A percentile compares a stretch with the other conserved stretches of the same genome.
Conservation (phyloP, 2,797 vertebrate genomes). For the Meriones psammophilus region DNA sequence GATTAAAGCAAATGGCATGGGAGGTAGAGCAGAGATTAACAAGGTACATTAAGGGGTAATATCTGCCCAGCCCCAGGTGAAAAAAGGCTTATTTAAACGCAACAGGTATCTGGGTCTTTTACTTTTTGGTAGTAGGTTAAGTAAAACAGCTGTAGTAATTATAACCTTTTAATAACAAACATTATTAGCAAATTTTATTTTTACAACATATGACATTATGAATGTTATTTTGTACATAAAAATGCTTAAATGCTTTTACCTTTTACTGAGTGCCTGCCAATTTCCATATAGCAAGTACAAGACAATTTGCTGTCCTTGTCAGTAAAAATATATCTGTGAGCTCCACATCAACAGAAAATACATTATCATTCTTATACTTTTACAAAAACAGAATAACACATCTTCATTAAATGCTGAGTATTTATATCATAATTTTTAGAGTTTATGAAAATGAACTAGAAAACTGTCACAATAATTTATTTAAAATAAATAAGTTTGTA, state of each 20-base stretch:
- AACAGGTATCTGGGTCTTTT: too few relatives aligned
- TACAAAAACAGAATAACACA: conserved; percentile 87
- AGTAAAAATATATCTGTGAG: conserved; percentile 86
- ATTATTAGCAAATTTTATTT: too few relatives aligned
- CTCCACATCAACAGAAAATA: conserved; percentile 90
- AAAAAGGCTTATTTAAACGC: too few relatives aligned
- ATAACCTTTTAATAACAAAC: too few relatives aligned
- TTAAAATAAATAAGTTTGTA: conserved; percentile 46
- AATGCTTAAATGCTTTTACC: conserved; percentile 87
- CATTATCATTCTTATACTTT: conserved; percentile 86
- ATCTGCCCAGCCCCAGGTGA: too few relatives aligned
- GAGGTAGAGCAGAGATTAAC: too few relatives aligned
- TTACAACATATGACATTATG: conserved; percentile 61
- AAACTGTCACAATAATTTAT: conserved; percentile 38
- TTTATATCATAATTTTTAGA: conserved; percentile 76
- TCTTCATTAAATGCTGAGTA: conserved; percentile 91
- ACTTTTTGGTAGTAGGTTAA: too few relatives aligned
- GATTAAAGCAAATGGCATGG: too few relatives aligned
- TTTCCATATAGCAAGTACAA: conserved; percentile 90
- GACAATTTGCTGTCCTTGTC: conserved; percentile 87
- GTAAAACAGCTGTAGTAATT: too few relatives aligned
- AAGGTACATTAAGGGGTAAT: too few relatives aligned
- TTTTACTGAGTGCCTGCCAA: conserved; percentile 89
- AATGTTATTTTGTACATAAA: conserved; percentile 88
- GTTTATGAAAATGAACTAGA: conserved; percentile 57